Evolutionary conservation across 2,113 vertebrate species (phyloP).

Genomic region (Carassius carassius): DNA sequence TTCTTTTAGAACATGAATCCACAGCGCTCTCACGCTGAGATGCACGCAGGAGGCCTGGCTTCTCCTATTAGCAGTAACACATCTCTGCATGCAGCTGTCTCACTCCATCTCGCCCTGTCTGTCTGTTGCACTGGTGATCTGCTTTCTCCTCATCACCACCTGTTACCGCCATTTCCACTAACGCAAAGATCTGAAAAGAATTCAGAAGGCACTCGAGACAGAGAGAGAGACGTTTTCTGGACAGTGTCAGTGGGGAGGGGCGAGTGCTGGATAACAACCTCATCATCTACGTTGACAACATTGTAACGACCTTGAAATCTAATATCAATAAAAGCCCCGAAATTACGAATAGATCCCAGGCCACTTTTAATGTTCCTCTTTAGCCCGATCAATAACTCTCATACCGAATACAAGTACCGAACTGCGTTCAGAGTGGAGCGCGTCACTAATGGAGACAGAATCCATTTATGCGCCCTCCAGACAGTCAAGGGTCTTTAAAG

Average conservation of each 20-base stretch:
- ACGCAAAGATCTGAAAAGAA: constrained; percentile 11
- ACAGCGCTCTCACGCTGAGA: constrained; percentile 6
- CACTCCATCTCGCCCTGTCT: constrained; percentile 6
- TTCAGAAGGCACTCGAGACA: not conserved
- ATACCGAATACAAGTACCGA: constrained; percentile 14
- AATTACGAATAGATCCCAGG: constrained; percentile 46
- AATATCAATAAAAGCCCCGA: constrained; percentile 56
- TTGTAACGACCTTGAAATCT: constrained; percentile 51
- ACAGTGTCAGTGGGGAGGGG: not conserved
- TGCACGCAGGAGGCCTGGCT: constrained; percentile 35
- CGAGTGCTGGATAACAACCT: not conserved
- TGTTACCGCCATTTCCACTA: not conserved
- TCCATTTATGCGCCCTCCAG: constrained; percentile 13
- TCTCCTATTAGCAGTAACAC: constrained; percentile 25
- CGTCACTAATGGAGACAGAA: constrained; percentile 21
- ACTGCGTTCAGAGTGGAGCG: not conserved
- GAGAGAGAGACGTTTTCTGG: not conserved
- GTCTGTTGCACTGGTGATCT: not conserved
- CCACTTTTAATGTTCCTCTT: constrained; percentile 52
- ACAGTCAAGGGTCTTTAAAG: constrained; percentile 7
- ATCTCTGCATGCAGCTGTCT: constrained; percentile 33
- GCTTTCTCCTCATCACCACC: constrained; percentile 1
- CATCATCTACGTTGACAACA: constrained; percentile 26
- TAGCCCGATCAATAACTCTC: constrained; percentile 51
- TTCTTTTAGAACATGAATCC: not conserved